phyloP scores from a whole-genome alignment of 2,888 invertebrate genomes.

The Drosophila kanekoi region DNA sequence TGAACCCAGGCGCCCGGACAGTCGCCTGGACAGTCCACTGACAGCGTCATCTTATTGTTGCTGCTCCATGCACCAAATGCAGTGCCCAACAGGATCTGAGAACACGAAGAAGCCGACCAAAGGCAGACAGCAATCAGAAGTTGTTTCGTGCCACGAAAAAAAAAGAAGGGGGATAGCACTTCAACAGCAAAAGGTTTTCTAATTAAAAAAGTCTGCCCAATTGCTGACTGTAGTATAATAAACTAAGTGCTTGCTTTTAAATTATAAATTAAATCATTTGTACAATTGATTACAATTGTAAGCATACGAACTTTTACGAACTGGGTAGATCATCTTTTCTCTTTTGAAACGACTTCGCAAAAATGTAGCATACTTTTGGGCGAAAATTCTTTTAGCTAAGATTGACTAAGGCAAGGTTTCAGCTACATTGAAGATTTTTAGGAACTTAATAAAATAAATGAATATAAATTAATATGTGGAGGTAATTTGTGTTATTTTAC shows the following conservation, averaged over 20 bases:
- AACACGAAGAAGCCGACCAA: conserved; percentile 12
- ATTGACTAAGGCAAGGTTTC: too few relatives aligned
- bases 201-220: conserved; percentile 6
- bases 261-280: too few relatives aligned
- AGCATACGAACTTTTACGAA: too few relatives aligned
- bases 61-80: conserved; percentile 13
- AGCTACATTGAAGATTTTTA: too few relatives aligned
- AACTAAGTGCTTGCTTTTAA: too few relatives aligned
- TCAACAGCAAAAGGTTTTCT: too few relatives aligned
- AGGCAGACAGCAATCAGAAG: conserved; percentile 18
- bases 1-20: conserved; percentile 6
- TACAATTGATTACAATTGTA: too few relatives aligned
- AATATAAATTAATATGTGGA: too few relatives aligned
- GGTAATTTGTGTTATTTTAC: too few relatives aligned
- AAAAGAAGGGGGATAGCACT: not conserved
- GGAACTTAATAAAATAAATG: too few relatives aligned
- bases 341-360: not conserved
- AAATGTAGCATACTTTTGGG: not conserved
- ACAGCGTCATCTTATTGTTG: conserved; percentile 30
- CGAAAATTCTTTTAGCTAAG: not conserved
- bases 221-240: too few relatives aligned
- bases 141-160: not conserved
- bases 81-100: conserved; percentile 17
- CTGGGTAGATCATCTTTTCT: not conserved
- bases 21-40: conserved; percentile 15